phyloP scores from a whole-genome alignment of 1,140 invertebrate species.

The Acyrthosiphon pisum region DNA sequence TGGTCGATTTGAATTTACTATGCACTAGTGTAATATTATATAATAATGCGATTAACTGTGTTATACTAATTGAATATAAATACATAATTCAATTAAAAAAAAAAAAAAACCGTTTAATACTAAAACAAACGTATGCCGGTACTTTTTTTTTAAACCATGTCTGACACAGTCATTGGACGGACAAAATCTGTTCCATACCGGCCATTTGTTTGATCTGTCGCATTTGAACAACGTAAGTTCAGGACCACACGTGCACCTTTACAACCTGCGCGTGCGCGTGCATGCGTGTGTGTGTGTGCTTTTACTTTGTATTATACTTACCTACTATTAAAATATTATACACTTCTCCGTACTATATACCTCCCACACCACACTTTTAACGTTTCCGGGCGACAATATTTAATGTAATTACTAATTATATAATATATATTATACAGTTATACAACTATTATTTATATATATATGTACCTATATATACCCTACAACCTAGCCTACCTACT shows the following conservation, averaged over 20 bases:
- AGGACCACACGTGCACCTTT: not conserved
- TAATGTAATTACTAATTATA: constrained; percentile 4
- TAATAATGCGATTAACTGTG: not conserved
- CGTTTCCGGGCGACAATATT: not conserved
- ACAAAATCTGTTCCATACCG: constrained; percentile 56
- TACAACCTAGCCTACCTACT: not conserved
- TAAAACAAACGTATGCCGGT: not conserved
- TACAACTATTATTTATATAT: not conserved
- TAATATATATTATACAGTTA: not conserved
- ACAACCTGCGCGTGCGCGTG: not conserved
- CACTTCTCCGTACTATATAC: not conserved
- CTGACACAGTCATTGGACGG: constrained; percentile 55
- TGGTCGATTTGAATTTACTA: not conserved
- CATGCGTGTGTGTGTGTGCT: not conserved
- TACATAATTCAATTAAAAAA: not conserved
- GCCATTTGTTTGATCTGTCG: constrained; percentile 52
- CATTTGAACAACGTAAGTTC: constrained; percentile 57
- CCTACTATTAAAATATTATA: not conserved
- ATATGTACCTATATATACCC: not conserved
- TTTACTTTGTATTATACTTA: not conserved
- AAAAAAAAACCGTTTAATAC: not conserved
- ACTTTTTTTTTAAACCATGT: constrained; percentile 50
- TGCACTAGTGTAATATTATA: not conserved
- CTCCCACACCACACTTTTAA: not conserved
- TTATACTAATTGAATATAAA: not conserved